Percentiles rank a stretch among this genome's conserved stretches.
Conservation (phyloP, 2,797 vertebrate genomes). For the Vipera ursinii region DNA sequence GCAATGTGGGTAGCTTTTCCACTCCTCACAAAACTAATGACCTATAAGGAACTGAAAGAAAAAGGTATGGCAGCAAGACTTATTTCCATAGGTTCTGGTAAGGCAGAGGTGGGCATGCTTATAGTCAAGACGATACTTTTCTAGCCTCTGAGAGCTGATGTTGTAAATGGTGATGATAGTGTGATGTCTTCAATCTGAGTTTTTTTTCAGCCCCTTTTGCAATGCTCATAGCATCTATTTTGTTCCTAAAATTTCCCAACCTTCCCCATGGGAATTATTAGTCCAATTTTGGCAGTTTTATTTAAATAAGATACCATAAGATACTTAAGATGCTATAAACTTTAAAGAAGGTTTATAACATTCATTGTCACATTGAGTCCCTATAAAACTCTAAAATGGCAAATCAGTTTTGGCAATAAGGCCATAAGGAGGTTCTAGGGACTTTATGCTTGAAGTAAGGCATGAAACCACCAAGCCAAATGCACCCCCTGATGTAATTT, state of each 20-base stretch:
- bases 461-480: neutral
- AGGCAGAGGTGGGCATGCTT: neutral
- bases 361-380: neutral
- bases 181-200: neutral
- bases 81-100: accelerated
- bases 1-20: constrained; percentile 91
- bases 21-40: constrained; percentile 79
- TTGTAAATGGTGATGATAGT: neutral
- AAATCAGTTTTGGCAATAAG: neutral
- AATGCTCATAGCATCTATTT: neutral
- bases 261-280: neutral
- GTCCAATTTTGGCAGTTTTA: neutral
- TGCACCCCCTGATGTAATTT: neutral
- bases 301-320: neutral
- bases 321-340: neutral
- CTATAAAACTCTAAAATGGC: neutral
- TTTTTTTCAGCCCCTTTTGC: neutral
- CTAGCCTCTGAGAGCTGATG: neutral
- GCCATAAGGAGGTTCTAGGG: neutral
- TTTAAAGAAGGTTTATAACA: neutral
- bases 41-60: constrained; percentile 80
- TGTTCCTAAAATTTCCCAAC: neutral
- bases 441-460: neutral
- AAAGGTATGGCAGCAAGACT: constrained; percentile 67
- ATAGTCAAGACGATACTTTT: neutral